phyloP scores from a whole-genome alignment of 2,113 vertebrate genomes.

The Agelaius phoeniceus region DNA sequence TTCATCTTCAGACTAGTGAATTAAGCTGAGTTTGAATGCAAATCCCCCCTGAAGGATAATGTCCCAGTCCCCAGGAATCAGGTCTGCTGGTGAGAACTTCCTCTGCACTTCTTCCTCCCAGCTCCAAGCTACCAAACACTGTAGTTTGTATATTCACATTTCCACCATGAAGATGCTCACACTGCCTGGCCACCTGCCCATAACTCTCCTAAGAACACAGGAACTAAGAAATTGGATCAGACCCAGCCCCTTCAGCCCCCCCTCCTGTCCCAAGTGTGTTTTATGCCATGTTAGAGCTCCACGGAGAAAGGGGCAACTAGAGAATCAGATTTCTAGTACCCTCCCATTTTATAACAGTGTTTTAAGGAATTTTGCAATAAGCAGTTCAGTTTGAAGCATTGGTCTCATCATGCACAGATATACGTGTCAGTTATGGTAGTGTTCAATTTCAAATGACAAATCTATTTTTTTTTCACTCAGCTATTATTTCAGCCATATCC shows the following conservation, averaged over 20 bases:
- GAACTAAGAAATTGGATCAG: neutral
- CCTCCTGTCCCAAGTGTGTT: neutral
- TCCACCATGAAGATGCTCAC: neutral
- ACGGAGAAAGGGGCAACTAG: neutral
- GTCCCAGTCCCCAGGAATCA: neutral
- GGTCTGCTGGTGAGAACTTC: neutral
- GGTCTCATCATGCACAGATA: neutral
- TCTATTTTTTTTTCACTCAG: neutral
- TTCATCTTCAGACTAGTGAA: neutral
- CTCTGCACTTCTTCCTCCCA: fast-evolving
- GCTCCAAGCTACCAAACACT: neutral
- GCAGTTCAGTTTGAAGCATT: neutral
- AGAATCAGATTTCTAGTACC: neutral
- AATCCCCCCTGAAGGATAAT: neutral
- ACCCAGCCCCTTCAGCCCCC: neutral
- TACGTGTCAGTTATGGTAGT: neutral
- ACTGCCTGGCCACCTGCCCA: neutral
- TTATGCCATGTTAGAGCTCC: neutral
- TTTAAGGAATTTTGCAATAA: neutral
- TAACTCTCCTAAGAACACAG: neutral
- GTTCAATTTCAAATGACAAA: neutral
- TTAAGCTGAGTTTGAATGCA: neutral
- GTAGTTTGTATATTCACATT: neutral
- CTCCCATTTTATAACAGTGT: neutral
- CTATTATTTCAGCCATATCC: neutral